These are phyloP conservation scores for Pocillopora grandis DNA, from an alignment of 92 coral and sea anemone genomes.

Conservation along the genomic window DNA sequence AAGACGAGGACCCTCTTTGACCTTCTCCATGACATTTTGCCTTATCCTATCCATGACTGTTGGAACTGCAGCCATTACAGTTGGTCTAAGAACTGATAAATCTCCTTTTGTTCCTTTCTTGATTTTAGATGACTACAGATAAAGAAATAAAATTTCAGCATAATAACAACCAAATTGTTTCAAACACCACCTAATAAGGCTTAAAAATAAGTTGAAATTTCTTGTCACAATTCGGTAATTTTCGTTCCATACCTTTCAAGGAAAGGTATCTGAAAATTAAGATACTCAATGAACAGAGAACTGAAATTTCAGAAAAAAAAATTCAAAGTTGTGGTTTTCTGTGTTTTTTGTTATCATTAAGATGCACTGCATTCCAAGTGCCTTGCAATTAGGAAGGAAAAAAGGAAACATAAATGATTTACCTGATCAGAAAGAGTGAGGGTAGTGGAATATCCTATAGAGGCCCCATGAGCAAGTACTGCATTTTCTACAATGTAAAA, in stretches of 20 bases:
- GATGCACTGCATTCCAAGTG: not conserved
- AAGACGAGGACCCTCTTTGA: slow-evolving; percentile 91
- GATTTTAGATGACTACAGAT: slow-evolving; percentile 84
- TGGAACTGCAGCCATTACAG: slow-evolving; percentile 98
- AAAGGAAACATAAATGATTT: not conserved
- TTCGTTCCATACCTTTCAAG: no score
- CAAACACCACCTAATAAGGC: not conserved
- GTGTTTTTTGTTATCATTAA: no score
- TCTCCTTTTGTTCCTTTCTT: slow-evolving; percentile 98
- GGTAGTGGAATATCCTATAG: slow-evolving; percentile 91
- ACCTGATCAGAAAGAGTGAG: slow-evolving; percentile 96
- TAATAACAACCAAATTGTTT: not conserved
- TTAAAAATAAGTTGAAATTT: not conserved
- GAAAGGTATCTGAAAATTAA: no score
- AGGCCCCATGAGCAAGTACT: slow-evolving; percentile 84
- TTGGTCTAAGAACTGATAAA: slow-evolving; percentile 84
- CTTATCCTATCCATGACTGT: slow-evolving; percentile 97
- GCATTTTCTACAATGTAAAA: slow-evolving; percentile 61
- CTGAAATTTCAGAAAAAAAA: not conserved
- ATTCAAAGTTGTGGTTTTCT: not conserved
- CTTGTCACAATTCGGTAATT: not conserved
- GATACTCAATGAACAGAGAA: not conserved
- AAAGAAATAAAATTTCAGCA: not conserved
- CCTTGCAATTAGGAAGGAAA: not conserved
- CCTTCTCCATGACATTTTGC: slow-evolving; percentile 93